phyloP scores from a whole-genome alignment of 2,888 invertebrate genomes.

The Petrolisthes manimaculis region DNA sequence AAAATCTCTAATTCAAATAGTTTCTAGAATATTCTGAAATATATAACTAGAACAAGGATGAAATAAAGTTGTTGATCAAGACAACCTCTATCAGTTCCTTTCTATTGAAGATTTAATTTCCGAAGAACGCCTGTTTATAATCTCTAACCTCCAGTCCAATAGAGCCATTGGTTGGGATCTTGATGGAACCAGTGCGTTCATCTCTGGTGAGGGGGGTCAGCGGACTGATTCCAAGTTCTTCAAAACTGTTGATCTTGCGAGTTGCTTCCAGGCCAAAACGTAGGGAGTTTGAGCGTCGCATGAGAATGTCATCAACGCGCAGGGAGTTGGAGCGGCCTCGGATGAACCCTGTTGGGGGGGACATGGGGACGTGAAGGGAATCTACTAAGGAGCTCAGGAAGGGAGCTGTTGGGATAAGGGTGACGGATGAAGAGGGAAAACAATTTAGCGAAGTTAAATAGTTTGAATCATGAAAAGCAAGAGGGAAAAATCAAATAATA shows the following conservation, averaged over 20 bases:
- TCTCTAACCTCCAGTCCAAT: slow-evolving; percentile 81
- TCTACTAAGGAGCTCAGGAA: slow-evolving; percentile 52
- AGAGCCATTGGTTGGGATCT: slow-evolving; percentile 87
- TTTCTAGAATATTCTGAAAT: too few species aligned
- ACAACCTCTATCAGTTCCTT: too few species aligned
- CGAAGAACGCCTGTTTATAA: too few species aligned
- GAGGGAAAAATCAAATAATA: too few species aligned
- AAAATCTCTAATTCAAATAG: too few species aligned
- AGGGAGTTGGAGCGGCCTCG: slow-evolving; percentile 88
- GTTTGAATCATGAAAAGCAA: neutral
- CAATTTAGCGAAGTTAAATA: neutral
- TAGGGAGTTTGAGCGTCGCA: slow-evolving; percentile 85
- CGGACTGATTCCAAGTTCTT: slow-evolving; percentile 66
- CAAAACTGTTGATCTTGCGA: slow-evolving; percentile 66
- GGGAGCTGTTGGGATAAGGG: slow-evolving; percentile 47
- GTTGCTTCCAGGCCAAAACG: slow-evolving; percentile 78
- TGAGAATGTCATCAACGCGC: slow-evolving; percentile 86
- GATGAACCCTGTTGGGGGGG: slow-evolving; percentile 67
- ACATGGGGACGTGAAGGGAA: slow-evolving; percentile 59
- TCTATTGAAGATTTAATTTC: too few species aligned
- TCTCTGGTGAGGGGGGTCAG: slow-evolving; percentile 52
- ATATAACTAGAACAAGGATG: too few species aligned
- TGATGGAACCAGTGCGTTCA: slow-evolving; percentile 74
- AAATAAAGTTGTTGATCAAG: too few species aligned
- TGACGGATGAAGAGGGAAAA: slow-evolving; percentile 30